Evolutionary conservation across 2,113 vertebrate genomes (phyloP), one percentile per base, ranked within the genome.

Genomic region (Actenoides lindsayi): DNA sequence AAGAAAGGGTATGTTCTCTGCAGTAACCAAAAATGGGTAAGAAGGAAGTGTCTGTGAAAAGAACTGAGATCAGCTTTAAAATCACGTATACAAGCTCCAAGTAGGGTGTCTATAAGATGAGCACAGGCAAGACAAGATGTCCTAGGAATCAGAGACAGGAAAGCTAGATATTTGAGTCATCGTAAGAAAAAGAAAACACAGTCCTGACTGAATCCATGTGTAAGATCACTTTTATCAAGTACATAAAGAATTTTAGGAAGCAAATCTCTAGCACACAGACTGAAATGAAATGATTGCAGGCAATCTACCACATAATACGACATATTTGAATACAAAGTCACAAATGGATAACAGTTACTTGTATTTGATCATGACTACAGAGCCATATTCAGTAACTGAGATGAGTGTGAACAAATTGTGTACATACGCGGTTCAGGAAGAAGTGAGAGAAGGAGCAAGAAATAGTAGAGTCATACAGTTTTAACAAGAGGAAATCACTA

Each of bases 221-320:
- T 65, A 78, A 89, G 51, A 71, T 54, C 35, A 84, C 13, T 67
- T 41, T 8, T 24, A 51, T 51, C 16, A 63, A 53, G 39, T 35
- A 80, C 87, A 94, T 44, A n/a, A 77, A 87, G 78, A 90, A 44
- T 73, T 79, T 88, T 48, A 93, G 57, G 81, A 91, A 87, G 90
- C 10, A 87, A 78, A 64, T 75, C 60, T 93, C 69, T 89, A 42
- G 56, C 65, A 84, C 50, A 89, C 20, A 79, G 84, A 93, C 65
- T 88, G 44, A 95, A 94, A 96, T 93, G 94, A 94, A 82, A 87
- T 75, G 56, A 93, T 35, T 57, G 78, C 82, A 93, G 57, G 70
- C 74, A 93, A 83, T 37, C 84, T 91, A 94, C n/a, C 73, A 93
- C 82, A 71, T 88, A 54, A 70, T 28, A 88, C 62, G 39, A 82